These are phyloP conservation scores for Acrossocheilus fasciatus DNA, from an alignment of 2,797 vertebrate species.

Conservation along the genomic window DNA sequence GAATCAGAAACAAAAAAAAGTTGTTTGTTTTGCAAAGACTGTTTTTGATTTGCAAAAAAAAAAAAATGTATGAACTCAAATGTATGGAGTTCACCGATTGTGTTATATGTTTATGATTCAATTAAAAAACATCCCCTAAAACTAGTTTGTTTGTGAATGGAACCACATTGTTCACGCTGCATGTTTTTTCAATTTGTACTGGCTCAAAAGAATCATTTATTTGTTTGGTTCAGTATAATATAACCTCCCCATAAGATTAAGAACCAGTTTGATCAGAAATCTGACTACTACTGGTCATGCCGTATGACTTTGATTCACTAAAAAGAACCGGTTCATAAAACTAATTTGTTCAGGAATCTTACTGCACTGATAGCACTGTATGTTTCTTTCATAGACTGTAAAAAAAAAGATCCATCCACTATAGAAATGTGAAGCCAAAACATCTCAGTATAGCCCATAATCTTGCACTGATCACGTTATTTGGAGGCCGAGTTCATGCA, in stretches of 20 bases:
- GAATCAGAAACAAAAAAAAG: not conserved
- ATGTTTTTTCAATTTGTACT: not conserved
- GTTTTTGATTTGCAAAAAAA: not conserved
- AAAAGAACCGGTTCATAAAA: not conserved
- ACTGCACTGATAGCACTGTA: not conserved
- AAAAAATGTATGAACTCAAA: not conserved
- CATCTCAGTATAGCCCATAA: not conserved
- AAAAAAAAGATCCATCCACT: not conserved
- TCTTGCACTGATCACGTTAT: not conserved
- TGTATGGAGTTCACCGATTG: not conserved
- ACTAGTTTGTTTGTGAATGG: not conserved
- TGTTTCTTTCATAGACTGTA: not conserved
- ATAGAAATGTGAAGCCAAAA: not conserved
- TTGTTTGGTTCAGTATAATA: not conserved
- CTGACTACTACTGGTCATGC: not conserved
- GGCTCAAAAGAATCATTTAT: not conserved
- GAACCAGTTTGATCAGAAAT: not conserved
- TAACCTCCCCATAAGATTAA: not conserved
- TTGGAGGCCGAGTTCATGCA: not conserved
- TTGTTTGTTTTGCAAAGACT: not conserved
- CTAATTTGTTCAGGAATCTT: not conserved
- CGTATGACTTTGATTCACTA: not conserved
- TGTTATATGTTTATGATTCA: not conserved
- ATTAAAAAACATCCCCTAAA: not conserved
- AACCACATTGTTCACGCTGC: not conserved